Conservation (phyloP, 2,113 vertebrate genomes). For the Bubo scandiacus region DNA sequence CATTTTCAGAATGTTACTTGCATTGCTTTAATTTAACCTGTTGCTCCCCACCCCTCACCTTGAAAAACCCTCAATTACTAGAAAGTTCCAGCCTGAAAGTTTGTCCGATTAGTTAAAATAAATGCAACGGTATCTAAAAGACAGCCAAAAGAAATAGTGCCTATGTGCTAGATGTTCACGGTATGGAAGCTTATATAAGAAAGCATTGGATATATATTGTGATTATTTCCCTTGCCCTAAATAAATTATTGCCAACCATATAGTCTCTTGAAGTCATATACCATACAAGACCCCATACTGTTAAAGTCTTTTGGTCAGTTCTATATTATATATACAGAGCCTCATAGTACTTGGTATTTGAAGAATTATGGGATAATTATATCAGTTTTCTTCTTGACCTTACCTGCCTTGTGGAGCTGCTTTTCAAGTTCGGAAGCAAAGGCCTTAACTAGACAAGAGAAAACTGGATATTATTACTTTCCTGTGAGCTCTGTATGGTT, state of each 20-base stretch:
- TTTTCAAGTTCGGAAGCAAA: conserved; percentile 52
- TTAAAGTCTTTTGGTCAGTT: neutral
- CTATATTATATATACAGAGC: neutral
- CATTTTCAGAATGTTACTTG: neutral
- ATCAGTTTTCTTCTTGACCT: conserved; percentile 48
- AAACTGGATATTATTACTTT: conserved; percentile 10
- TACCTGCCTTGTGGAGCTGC: conserved; percentile 16
- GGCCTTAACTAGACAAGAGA: conserved; percentile 9
- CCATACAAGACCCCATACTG: neutral
- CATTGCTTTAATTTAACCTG: neutral
- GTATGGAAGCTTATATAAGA: neutral
- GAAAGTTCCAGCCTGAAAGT: conserved; percentile 5
- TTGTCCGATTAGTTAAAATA: neutral
- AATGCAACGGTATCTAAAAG: neutral
- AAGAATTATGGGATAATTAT: conserved; percentile 47
- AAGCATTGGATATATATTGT: neutral
- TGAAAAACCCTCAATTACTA: neutral
- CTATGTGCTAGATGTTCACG: neutral
- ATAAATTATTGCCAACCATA: neutral
- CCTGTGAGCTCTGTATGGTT: conserved; percentile 23
- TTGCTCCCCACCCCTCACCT: neutral
- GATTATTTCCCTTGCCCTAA: neutral
- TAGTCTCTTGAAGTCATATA: neutral
- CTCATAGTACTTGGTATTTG: conserved; percentile 5
- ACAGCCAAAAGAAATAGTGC: neutral